Conservation (phyloP, 2,113 vertebrate species). For the Lycaon pictus region DNA sequence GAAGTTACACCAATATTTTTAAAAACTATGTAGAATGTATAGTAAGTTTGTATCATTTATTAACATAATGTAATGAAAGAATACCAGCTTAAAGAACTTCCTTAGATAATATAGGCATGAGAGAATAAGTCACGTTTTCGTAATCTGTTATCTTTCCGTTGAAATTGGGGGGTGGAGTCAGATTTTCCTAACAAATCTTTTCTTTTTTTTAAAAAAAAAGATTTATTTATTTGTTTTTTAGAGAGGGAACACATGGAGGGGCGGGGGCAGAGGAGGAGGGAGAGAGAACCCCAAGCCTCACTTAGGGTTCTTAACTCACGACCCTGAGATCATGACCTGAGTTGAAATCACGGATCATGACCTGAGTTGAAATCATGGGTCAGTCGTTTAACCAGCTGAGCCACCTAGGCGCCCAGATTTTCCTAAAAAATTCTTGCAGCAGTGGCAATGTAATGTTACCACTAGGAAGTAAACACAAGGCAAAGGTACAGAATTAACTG, state of each 20-base stretch:
- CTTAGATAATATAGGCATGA: background rate
- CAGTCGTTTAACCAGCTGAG: rapidly evolving
- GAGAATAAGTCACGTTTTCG: background rate
- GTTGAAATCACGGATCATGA: background rate
- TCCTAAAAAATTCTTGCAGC: background rate
- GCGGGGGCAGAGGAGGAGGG: background rate
- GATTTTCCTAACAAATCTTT: background rate
- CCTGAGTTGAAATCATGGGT: background rate
- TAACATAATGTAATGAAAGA: background rate
- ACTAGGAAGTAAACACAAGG: background rate
- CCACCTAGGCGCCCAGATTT: background rate
- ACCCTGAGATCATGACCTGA: background rate
- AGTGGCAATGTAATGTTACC: background rate
- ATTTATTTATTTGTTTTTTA: background rate
- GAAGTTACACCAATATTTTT: rapidly evolving
- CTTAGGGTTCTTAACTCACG: background rate
- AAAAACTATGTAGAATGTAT: too few species aligned
- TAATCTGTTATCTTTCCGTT: background rate
- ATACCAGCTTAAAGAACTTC: background rate
- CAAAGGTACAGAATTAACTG: background rate
- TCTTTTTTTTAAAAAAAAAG: background rate
- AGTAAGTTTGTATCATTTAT: rapidly evolving
- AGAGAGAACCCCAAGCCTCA: background rate
- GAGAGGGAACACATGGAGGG: background rate
- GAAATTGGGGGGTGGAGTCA: background rate